Evolutionary conservation across 2,888 invertebrate genomes (phyloP).

Genomic region (Lasioglossum oenotherae): DNA sequence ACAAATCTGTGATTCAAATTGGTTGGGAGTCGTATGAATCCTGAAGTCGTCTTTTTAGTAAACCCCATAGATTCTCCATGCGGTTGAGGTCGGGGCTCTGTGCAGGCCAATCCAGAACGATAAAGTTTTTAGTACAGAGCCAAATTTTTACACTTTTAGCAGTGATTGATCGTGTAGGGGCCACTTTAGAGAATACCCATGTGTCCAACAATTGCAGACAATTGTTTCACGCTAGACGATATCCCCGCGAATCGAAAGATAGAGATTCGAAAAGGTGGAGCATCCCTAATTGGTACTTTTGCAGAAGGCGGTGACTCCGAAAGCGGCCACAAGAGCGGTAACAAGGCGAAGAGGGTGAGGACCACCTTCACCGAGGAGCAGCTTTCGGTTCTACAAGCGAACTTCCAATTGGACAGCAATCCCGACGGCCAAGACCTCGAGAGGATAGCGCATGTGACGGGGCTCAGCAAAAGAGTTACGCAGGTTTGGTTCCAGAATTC

Average conservation of each 20-base stretch:
- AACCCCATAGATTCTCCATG: no score
- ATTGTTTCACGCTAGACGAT: not conserved
- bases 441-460: conserved; percentile 98
- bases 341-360: conserved; percentile 98
- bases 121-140: no score
- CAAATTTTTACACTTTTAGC: no score
- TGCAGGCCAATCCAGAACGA: no score
- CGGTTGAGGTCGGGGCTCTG: no score
- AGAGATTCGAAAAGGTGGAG: conserved; percentile 24
- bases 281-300: conserved; percentile 73
- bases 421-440: conserved; percentile 99
- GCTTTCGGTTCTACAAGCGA: conserved; percentile 97
- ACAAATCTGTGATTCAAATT: no score
- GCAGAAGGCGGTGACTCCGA: conserved; percentile 95
- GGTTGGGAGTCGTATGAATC: no score
- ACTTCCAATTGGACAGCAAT: conserved; percentile 99
- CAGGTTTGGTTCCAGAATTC: conserved; percentile 99
- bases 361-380: conserved; percentile 99
- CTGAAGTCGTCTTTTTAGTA: no score
- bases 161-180: no score
- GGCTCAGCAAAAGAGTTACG: conserved; percentile 97
- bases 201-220: no score
- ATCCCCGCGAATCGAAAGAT: not conserved
- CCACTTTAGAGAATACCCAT: no score
- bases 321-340: conserved; percentile 92